Conservation (phyloP, 2,888 invertebrate species). For the Nematopogon swammerdamellus region DNA sequence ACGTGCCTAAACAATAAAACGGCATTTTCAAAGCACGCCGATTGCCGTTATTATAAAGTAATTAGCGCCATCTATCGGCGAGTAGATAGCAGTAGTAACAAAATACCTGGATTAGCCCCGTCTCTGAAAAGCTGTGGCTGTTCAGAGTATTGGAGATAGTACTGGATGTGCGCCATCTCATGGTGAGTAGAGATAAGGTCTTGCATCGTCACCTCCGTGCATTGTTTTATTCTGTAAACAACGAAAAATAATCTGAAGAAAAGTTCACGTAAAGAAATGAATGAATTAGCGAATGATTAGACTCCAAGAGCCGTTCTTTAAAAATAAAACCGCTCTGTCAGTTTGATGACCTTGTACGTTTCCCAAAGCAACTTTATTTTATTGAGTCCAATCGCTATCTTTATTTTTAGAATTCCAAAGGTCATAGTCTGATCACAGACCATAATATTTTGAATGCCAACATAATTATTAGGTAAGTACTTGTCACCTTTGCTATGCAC, state of each 20-base stretch:
- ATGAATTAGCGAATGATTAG: background rate
- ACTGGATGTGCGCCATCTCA: conserved; percentile 81
- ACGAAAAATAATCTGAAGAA: conserved; percentile 3
- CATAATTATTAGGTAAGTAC: too few relatives aligned
- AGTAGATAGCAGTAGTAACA: too few relatives aligned
- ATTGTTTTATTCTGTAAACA: conserved; percentile 70
- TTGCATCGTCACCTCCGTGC: conserved; percentile 74
- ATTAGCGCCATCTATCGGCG: too few relatives aligned
- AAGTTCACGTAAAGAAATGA: background rate
- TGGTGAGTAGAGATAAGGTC: conserved; percentile 76
- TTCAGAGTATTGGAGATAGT: conserved; percentile 74
- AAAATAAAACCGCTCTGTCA: background rate
- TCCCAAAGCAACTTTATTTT: too few relatives aligned
- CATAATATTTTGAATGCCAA: too few relatives aligned
- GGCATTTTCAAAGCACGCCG: too few relatives aligned
- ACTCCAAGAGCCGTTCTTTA: background rate
- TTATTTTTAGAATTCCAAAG: background rate
- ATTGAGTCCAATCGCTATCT: background rate
- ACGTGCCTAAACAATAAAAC: too few relatives aligned
- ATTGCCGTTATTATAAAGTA: too few relatives aligned
- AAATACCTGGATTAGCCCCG: conserved; percentile 83
- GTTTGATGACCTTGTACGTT: too few relatives aligned
- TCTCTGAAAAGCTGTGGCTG: conserved; percentile 73
- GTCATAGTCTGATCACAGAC: too few relatives aligned
- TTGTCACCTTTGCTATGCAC: too few relatives aligned